phyloP scores from a whole-genome alignment of 35 echinoderm and acorn worm genomes.

The Patiria miniata region DNA sequence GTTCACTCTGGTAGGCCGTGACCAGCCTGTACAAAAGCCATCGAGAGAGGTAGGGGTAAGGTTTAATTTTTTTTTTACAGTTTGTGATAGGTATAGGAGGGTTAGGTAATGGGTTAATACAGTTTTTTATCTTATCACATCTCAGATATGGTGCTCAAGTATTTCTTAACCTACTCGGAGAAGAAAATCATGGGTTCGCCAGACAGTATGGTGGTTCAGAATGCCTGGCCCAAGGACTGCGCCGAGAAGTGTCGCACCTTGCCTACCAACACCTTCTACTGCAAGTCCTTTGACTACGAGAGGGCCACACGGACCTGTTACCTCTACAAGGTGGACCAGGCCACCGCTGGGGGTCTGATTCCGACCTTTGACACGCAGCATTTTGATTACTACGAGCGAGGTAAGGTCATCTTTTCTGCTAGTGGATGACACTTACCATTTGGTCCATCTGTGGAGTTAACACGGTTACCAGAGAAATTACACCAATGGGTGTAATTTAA shows the following conservation, averaged over 20 bases:
- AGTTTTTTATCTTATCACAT: no score
- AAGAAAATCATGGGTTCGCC: neutral
- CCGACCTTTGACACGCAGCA: constrained; percentile 18
- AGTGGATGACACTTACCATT: no score
- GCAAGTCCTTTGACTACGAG: constrained; percentile 49
- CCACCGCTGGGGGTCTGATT: constrained; percentile 12
- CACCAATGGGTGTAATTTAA: no score
- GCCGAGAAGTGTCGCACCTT: constrained; percentile 18
- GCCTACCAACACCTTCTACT: constrained; percentile 22
- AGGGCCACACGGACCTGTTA: neutral
- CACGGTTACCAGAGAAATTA: no score
- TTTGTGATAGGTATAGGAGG: no score
- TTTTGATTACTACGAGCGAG: constrained; percentile 37
- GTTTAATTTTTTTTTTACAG: no score
- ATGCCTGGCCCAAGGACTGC: constrained; percentile 38
- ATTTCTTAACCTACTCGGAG: neutral
- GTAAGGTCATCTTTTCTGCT: no score
- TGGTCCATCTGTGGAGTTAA: no score
- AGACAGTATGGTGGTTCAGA: neutral
- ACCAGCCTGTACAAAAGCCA: no score
- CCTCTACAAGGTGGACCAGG: constrained; percentile 12
- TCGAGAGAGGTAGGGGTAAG: no score
- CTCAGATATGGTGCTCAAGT: neutral
- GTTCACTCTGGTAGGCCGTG: no score
- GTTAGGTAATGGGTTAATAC: no score